Base-by-base conservation (phyloP, 2,797 vertebrate genomes). In the Sebastes umbrosus region DNA sequence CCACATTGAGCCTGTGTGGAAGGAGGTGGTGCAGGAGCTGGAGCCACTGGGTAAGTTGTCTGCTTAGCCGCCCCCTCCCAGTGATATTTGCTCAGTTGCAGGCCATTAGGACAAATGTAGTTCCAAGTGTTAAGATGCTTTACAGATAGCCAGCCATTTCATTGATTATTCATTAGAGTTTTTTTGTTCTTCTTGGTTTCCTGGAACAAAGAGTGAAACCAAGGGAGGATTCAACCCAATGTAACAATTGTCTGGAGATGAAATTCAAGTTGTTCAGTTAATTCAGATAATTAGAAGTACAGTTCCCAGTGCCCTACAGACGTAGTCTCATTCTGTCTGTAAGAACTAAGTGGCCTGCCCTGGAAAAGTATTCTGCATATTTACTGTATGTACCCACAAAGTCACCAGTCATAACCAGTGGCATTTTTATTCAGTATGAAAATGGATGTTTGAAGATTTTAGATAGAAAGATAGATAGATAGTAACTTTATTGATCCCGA, bases 1-100 rank as follows among this genome's bases (percentile, higher is more conserved):
- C 89, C 97, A 99, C 84, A 98, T 99, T 0, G 97, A 99, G 91
- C 98, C 98, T 0, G 96, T 99, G 59, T 99, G 98, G 98, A 99
- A 97, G 86, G 98, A 99, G 84, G 94, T 95, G 0, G 96, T 98
- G 67, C 96, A 96, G 87, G 97, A 99, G 62, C 81, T 99, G 84
- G 98, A 99, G 90, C 94, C 80, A 0, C 71, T 99, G 67, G 98
- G 98, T 99, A 87, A 94, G 96, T 50, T 50, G 43, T 73, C 76
- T 83, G 63, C 34, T 63, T 46, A 46, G 6, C 43, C 1, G 7
- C 43, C 43, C 43, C 1, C 39, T 16, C 43, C 43, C 39, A 43
- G 39, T 24, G 16, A 62, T 73, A 58, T 60, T 71, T 46, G 3
- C 66, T 72, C 72, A 65, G 73, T 59, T 43, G 52, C 62, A 59